Evolutionary conservation across 2,797 vertebrate genomes (phyloP).

Genomic region (Todus mexicanus): DNA sequence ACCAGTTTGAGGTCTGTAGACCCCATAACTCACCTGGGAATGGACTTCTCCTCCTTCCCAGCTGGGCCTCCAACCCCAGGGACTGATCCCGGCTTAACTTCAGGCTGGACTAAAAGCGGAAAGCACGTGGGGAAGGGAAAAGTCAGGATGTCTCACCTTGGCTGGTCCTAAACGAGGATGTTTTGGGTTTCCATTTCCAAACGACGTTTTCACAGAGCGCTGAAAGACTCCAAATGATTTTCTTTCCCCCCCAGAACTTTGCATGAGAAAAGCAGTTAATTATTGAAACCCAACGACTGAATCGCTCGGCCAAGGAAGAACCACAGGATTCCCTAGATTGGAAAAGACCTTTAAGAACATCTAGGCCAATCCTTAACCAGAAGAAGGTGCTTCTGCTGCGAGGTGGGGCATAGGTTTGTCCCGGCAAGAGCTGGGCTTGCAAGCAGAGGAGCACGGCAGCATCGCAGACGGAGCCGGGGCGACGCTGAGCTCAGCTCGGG

Average conservation of each 20-base stretch:
- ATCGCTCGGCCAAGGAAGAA: too few species aligned
- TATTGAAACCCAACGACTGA: not conserved
- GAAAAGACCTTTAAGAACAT: too few species aligned
- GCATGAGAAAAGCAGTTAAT: not conserved
- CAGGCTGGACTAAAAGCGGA: not conserved
- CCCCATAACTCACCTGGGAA: not conserved
- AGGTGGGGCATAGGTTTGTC: not conserved
- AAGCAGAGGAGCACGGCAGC: fast-evolving
- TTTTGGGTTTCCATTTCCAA: not conserved
- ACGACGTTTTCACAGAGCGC: not conserved
- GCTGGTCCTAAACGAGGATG: fast-evolving
- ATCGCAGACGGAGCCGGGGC: not conserved
- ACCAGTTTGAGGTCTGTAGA: not conserved
- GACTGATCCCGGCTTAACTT: not conserved
- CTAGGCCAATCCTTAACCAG: too few species aligned
- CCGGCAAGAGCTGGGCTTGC: not conserved
- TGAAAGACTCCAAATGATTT: not conserved
- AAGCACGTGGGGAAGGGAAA: fast-evolving
- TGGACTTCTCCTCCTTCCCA: not conserved
- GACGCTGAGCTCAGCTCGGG: not conserved
- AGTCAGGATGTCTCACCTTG: not conserved
- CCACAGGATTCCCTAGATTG: too few species aligned
- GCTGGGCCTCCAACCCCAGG: not conserved
- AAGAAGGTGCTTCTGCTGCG: not conserved
- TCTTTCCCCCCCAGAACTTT: not conserved